Evolutionary conservation across 2,888 invertebrate genomes (phyloP).

Genomic region (Aporophyla lueneburgensis): DNA sequence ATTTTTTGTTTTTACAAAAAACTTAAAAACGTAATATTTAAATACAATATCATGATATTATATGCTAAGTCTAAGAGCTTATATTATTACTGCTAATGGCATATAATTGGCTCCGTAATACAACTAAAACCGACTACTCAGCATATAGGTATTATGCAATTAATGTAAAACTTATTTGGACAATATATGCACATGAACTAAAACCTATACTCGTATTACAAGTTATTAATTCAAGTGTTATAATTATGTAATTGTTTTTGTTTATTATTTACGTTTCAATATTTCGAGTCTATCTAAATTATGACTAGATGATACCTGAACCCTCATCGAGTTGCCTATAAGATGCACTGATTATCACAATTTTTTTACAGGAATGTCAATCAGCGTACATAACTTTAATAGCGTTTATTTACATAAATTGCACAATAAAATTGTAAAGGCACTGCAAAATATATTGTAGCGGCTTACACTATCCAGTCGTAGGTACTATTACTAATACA

Average conservation of each 20-base stretch:
- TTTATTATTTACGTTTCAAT: slow-evolving; percentile 50
- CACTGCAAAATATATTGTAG: slow-evolving; percentile 76
- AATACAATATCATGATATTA: slow-evolving; percentile 56
- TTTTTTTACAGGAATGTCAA: slow-evolving; percentile 69
- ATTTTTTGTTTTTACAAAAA: slow-evolving; percentile 45
- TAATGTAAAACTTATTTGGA: slow-evolving; percentile 57
- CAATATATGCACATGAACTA: slow-evolving; percentile 36
- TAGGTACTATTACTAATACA: slow-evolving; percentile 50
- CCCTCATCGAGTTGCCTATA: slow-evolving; percentile 51
- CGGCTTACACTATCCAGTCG: slow-evolving; percentile 66
- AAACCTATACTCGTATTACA: slow-evolving; percentile 38
- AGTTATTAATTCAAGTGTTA: slow-evolving; percentile 36
- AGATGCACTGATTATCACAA: slow-evolving; percentile 69
- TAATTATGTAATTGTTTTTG: slow-evolving; percentile 40
- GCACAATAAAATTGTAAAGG: slow-evolving; percentile 73
- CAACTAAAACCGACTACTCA: slow-evolving; percentile 55
- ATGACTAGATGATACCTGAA: slow-evolving; percentile 72
- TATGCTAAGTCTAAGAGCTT: slow-evolving; percentile 47
- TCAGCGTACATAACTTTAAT: slow-evolving; percentile 58
- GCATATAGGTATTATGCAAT: slow-evolving; percentile 66
- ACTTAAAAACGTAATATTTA: slow-evolving; percentile 49
- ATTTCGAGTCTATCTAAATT: slow-evolving; percentile 68
- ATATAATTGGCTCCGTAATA: slow-evolving; percentile 60
- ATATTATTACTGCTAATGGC: slow-evolving; percentile 64
- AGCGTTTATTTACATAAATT: slow-evolving; percentile 61